These are phyloP conservation scores for Papilio machaon DNA, from an alignment of 1,140 invertebrate genomes.

Conservation along the genomic window DNA sequence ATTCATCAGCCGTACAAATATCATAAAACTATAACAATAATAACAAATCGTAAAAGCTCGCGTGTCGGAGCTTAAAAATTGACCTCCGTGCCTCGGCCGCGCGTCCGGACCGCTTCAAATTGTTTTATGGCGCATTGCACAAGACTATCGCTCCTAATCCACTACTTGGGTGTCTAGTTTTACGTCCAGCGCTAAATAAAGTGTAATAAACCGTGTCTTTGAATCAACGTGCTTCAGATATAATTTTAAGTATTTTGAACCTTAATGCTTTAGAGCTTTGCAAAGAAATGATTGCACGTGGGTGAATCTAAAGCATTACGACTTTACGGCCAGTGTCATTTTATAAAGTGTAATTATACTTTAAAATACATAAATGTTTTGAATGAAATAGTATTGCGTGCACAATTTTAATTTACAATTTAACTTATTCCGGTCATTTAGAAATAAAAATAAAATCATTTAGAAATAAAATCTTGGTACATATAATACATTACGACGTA, in stretches of 20 bases:
- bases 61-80: conserved; percentile 54
- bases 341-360: conserved; percentile 59
- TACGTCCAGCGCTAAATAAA: conserved; percentile 60
- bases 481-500: too few species aligned
- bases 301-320: conserved; percentile 59
- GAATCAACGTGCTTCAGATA: conserved; percentile 30
- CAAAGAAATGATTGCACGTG: conserved; percentile 53
- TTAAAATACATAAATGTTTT: conserved; percentile 43
- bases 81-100: conserved; percentile 51
- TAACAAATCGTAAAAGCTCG: conserved; percentile 65
- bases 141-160: conserved; percentile 55
- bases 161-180: conserved; percentile 72
- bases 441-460: too few species aligned
- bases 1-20: conserved; percentile 38
- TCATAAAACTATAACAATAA: conserved; percentile 45
- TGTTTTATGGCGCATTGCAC: conserved; percentile 62
- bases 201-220: conserved; percentile 59
- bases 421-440: neutral
- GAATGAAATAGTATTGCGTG: conserved; percentile 12
- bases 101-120: conserved; percentile 47
- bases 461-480: too few species aligned
- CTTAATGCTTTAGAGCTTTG: conserved; percentile 44
- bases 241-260: conserved; percentile 47
- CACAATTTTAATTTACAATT: neutral
- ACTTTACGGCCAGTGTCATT: conserved; percentile 63